Evolutionary conservation across 2,888 invertebrate species (phyloP), one percentile per base, ranked within the genome.

Genomic region (Synanthedon andrenaeformis): DNA sequence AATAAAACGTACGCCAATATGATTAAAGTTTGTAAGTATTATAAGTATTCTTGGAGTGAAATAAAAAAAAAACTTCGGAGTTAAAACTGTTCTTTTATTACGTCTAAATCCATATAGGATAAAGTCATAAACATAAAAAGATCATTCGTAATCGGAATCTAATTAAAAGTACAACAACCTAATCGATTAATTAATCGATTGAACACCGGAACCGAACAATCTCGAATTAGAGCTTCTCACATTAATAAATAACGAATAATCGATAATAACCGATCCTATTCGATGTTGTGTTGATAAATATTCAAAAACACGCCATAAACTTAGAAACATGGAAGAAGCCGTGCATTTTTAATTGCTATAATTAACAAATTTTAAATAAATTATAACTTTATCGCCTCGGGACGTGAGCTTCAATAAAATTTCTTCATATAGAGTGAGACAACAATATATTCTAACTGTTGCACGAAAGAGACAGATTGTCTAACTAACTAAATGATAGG

Each of bases 331-430:
- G 67, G 65, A 67, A 70, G 74, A 67, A 76, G 69, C 74, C 65
- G 66, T 63, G 62, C 5, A 23, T 35, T 69, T 77, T 76, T 81
- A 83, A 84, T 83, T 78, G 76, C 75, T 70, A 70, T 79, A 78
- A 84, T 83, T 83, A 83, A 82, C 72, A 70, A 69, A 72, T 80
- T 82, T 72, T 74, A 73, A 69, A 81, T 82, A 80, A 76, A 77
- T 81, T 80, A 83, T 74, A 67, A 66, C 80, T 79, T 68, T 70
- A 81, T 82, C 74, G 82, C 83, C 82, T 62, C 64, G 56, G 76
- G 81, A 69, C 66, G 65, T 66, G 69, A 67, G 69, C 65, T 60
- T 65, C 72, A 70, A 77, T 74, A 75, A 72, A 75, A 70, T 63
- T 63, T 62, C 60, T 58, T 35, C 35, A 35, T 35, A 63, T 54